These are phyloP conservation scores for Malaclemys terrapin DNA, from an alignment of 2,113 vertebrate species.

Conservation along the genomic window DNA sequence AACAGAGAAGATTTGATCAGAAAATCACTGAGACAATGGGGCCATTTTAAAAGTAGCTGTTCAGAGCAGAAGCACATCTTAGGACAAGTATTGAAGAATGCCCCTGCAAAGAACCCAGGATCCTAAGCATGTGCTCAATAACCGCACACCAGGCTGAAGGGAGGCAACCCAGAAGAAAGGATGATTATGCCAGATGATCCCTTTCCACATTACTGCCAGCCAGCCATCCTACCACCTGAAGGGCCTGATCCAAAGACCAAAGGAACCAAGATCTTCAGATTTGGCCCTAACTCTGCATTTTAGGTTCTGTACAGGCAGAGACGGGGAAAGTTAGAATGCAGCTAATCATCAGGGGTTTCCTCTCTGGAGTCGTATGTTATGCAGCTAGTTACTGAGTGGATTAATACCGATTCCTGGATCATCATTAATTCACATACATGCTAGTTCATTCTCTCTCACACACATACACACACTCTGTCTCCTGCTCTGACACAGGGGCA, in stretches of 20 bases:
- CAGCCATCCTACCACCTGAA: not conserved
- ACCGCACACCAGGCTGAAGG: not conserved
- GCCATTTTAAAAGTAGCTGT: not conserved
- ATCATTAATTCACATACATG: not conserved
- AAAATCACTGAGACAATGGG: not conserved
- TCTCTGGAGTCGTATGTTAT: not conserved
- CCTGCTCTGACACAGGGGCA: not conserved
- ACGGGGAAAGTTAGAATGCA: not conserved
- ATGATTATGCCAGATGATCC: too few species aligned
- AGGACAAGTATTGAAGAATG: not conserved
- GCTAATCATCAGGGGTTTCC: not conserved
- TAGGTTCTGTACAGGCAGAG: not conserved
- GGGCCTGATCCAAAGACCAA: not conserved
- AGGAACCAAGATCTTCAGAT: not conserved
- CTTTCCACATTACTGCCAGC: not conserved
- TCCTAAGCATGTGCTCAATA: not conserved
- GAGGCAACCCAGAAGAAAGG: not conserved
- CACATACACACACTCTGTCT: not conserved
- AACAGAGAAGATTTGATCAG: not conserved
- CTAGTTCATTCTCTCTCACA: not conserved
- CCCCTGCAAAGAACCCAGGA: not conserved
- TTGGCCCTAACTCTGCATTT: not conserved
- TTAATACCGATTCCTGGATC: not conserved
- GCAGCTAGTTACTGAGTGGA: not conserved
- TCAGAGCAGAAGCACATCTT: not conserved